phyloP scores from a whole-genome alignment of 2,888 invertebrate species.

The Ernsta delagoae region DNA sequence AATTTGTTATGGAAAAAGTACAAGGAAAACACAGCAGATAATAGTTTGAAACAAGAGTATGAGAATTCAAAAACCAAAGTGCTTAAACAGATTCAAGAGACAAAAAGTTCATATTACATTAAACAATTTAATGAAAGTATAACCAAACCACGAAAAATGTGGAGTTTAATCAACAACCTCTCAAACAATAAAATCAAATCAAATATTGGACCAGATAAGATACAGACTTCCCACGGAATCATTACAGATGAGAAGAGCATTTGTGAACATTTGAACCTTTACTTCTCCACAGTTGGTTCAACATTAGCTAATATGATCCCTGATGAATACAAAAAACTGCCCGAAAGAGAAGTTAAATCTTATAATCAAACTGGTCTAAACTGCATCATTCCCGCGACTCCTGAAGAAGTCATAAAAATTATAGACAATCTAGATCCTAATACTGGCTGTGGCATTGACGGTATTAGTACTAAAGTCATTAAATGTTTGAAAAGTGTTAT shows the following conservation, averaged over 20 bases:
- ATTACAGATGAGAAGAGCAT: too few species aligned
- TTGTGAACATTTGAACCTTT: too few species aligned
- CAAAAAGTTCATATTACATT: slow-evolving; percentile 17
- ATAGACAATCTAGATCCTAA: not conserved
- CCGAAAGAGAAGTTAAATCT: too few species aligned
- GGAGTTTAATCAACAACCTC: slow-evolving; percentile 19
- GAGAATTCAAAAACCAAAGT: slow-evolving; percentile 10
- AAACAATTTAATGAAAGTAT: not conserved
- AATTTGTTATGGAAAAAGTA: slow-evolving; percentile 20
- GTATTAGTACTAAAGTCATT: slow-evolving; percentile 1
- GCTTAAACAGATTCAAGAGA: not conserved
- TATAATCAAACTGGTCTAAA: too few species aligned
- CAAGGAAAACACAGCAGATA: slow-evolving; percentile 20
- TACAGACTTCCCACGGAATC: too few species aligned
- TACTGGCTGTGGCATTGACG: not conserved
- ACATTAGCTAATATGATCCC: too few species aligned
- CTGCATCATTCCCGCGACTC: not conserved
- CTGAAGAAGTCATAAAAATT: slow-evolving; percentile 6
- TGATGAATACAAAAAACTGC: too few species aligned
- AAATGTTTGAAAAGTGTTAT: slow-evolving; percentile 5
- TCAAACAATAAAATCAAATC: slow-evolving; percentile 10
- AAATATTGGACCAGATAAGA: not conserved
- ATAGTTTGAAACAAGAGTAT: slow-evolving; percentile 2
- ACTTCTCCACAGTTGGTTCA: too few species aligned
- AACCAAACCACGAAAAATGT: slow-evolving; percentile 22